Conservation (phyloP, 2,797 vertebrate genomes). For the Distichodus sexfasciatus region DNA sequence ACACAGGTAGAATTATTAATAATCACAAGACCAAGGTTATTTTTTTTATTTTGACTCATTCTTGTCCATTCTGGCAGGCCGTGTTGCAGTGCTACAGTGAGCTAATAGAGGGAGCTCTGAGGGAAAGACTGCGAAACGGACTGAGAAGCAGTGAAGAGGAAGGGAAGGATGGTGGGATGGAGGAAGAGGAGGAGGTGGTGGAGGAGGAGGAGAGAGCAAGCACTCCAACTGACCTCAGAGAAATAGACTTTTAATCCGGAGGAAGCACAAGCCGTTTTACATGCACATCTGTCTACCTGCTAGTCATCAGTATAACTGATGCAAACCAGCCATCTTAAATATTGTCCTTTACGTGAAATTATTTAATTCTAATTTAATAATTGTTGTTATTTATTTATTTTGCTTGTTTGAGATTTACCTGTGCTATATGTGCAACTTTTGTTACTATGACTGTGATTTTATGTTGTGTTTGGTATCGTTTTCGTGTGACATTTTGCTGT, state of each 20-base stretch:
- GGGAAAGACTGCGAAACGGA: constrained; percentile 67
- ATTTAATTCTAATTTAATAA: constrained; percentile 59
- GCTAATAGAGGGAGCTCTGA: constrained; percentile 70
- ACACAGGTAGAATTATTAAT: too few species aligned
- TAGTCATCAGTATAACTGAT: constrained; percentile 74
- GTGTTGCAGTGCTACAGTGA: constrained; percentile 76
- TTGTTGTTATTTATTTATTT: constrained; percentile 70
- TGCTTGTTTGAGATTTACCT: constrained; percentile 46
- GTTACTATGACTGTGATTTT: constrained; percentile 36
- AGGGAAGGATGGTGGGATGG: too few species aligned
- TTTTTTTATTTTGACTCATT: too few species aligned
- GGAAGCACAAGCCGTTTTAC: constrained; percentile 33
- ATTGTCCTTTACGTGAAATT: constrained; percentile 43
- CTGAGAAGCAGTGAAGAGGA: constrained; percentile 33
- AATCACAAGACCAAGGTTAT: too few species aligned
- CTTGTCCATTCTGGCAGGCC: constrained; percentile 57
- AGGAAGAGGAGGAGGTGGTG: constrained; percentile 62
- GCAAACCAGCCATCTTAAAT: constrained; percentile 59
- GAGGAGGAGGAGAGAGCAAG: constrained; percentile 67
- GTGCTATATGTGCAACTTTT: constrained; percentile 66
- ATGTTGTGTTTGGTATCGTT: constrained; percentile 23
- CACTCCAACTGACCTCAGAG: constrained; percentile 77
- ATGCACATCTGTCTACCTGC: constrained; percentile 46
- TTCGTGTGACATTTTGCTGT: constrained; percentile 41
- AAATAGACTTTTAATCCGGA: constrained; percentile 70